A percentile compares a stretch with the other conserved stretches of the same genome.
These are phyloP conservation scores for Drosophila ficusphila DNA, from an alignment of 1,140 invertebrate species.

Conservation along the genomic window DNA sequence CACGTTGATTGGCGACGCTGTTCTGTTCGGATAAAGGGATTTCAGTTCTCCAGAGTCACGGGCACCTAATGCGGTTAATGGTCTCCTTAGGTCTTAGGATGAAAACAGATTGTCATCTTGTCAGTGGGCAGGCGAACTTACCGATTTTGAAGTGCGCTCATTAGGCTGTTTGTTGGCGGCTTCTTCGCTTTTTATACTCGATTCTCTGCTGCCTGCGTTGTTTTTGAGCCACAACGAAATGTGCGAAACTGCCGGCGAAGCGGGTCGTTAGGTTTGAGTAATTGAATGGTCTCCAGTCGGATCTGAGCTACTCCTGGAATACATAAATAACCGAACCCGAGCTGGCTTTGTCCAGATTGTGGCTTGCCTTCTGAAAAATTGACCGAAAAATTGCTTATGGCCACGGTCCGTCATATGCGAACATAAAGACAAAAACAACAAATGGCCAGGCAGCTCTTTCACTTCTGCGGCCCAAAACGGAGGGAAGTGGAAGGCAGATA, in stretches of 20 bases:
- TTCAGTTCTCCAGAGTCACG: constrained; percentile 1
- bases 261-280: constrained; percentile 24
- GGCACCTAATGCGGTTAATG: constrained; percentile 22
- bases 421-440: constrained; percentile 56
- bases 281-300: constrained; percentile 17
- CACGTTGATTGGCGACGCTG: constrained; percentile 5
- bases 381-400: not conserved
- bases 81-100: constrained; percentile 1
- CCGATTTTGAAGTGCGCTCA: constrained; percentile 57
- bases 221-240: constrained; percentile 25
- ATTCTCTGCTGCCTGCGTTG: constrained; percentile 13
- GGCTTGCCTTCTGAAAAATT: constrained; percentile 1
- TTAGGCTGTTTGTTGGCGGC: constrained; percentile 47
- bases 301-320: constrained; percentile 22
- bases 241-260: not conserved
- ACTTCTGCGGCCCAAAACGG: constrained; percentile 29
- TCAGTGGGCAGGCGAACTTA: not conserved
- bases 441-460: constrained; percentile 53
- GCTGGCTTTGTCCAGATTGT: constrained; percentile 9
- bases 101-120: constrained; percentile 34
- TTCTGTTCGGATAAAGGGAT: too few relatives aligned
- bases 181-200: constrained; percentile 31
- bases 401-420: constrained; percentile 23
- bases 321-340: constrained; percentile 23
- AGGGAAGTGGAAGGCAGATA: constrained; percentile 22